Evolutionary conservation across 2,797 vertebrate species (phyloP).

Genomic region (Sylvia borin): DNA sequence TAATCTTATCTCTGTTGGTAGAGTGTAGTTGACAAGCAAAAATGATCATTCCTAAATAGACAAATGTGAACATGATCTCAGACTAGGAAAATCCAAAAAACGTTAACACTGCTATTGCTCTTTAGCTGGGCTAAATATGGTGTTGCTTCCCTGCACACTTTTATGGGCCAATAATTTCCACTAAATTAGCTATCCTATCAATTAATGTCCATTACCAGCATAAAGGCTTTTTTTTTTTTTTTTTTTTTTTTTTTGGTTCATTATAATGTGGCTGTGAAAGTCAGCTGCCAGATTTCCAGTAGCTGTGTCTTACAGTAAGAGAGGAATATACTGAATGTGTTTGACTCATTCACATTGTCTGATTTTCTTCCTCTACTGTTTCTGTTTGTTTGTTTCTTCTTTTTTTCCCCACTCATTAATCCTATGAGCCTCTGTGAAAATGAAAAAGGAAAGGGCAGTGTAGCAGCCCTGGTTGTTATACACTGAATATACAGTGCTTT

Average conservation of each 20-base stretch:
- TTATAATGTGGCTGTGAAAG: background rate
- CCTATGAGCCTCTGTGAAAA: background rate
- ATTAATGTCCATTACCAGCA: slow-evolving; percentile 10
- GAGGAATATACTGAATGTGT: background rate
- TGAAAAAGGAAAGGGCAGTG: background rate
- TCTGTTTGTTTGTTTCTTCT: background rate
- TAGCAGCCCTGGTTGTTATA: background rate
- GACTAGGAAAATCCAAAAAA: background rate
- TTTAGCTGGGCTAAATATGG: background rate
- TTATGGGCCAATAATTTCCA: background rate
- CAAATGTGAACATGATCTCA: background rate
- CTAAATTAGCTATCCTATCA: slow-evolving; percentile 1
- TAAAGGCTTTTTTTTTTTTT: background rate
- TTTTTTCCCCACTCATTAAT: background rate
- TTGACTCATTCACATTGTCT: background rate
- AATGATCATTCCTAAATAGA: background rate
- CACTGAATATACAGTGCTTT: background rate
- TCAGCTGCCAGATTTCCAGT: background rate
- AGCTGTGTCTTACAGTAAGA: background rate
- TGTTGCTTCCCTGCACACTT: background rate
- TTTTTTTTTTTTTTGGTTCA: background rate
- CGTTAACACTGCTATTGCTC: accelerated
- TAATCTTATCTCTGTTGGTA: background rate
- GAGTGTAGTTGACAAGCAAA: background rate
- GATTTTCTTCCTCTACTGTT: background rate